Percentiles rank a stretch among this genome's conserved stretches.
Conservation (phyloP, 2,113 vertebrate genomes). For the Peucedramus taeniatus region DNA sequence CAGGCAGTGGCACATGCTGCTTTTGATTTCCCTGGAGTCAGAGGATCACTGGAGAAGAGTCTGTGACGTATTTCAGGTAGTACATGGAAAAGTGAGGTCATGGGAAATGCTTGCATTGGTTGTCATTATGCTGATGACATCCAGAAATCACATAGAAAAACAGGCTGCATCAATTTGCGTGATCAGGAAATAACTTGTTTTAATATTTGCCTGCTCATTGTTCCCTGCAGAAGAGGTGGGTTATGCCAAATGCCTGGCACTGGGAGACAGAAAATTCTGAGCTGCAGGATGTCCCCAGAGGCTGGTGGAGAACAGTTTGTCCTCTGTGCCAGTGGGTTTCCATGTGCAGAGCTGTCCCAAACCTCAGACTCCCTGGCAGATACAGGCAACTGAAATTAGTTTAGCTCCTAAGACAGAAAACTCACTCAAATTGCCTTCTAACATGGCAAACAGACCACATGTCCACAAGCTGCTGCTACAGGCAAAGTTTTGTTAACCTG, state of each 20-base stretch:
- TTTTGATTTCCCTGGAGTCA: not conserved
- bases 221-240: not conserved
- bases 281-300: not conserved
- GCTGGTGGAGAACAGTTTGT: not conserved
- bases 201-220: not conserved
- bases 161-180: not conserved
- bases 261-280: not conserved
- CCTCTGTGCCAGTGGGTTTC: not conserved
- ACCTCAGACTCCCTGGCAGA: not conserved
- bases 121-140: not conserved
- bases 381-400: not conserved
- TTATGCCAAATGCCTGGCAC: not conserved
- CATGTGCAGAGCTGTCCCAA: not conserved
- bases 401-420: not conserved
- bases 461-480: not conserved
- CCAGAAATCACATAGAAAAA: not conserved
- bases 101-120: not conserved
- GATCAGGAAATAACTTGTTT: not conserved
- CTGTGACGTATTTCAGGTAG: not conserved
- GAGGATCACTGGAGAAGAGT: not conserved
- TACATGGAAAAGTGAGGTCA: not conserved
- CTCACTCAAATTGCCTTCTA: not conserved
- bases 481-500: not conserved
- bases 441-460: not conserved
- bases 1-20: not conserved